These are phyloP conservation scores for Strongylocentrotus purpuratus DNA, from an alignment of 35 echinoderm and acorn worm genomes.

Conservation along the genomic window DNA sequence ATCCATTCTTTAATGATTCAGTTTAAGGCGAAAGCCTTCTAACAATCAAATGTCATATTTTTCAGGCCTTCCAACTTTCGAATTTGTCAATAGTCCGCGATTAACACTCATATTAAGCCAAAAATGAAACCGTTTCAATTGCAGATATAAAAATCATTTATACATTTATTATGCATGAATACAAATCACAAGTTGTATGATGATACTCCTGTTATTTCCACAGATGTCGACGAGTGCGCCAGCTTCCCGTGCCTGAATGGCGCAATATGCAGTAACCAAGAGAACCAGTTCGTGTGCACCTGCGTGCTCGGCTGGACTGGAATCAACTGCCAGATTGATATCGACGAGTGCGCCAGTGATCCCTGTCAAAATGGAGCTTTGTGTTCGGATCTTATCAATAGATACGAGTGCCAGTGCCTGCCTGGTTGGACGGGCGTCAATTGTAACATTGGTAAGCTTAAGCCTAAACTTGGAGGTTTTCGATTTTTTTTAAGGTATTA, in stretches of 20 bases:
- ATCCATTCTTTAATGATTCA: too few species aligned
- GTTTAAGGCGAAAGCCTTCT: too few species aligned
- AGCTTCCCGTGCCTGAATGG: constrained; percentile 67
- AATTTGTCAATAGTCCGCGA: too few species aligned
- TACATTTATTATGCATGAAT: too few species aligned
- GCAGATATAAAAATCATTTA: too few species aligned
- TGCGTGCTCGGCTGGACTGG: constrained; percentile 46
- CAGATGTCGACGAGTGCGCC: constrained; percentile 69
- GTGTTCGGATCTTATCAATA: constrained; percentile 51
- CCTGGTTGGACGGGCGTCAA: constrained; percentile 58
- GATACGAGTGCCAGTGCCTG: constrained; percentile 54
- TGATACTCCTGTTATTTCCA: background rate
- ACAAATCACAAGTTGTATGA: too few species aligned
- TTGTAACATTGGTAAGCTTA: constrained; percentile 36
- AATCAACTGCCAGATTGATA: constrained; percentile 51
- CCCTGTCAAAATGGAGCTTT: constrained; percentile 69
- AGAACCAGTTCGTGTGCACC: constrained; percentile 55
- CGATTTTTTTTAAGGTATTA: too few species aligned
- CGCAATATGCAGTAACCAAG: constrained; percentile 45
- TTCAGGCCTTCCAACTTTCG: too few species aligned
- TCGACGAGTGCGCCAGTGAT: constrained; percentile 60
- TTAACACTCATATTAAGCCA: too few species aligned
- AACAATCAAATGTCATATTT: too few species aligned
- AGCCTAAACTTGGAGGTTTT: too few species aligned
- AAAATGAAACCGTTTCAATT: too few species aligned